Evolutionary conservation across 1,140 invertebrate genomes (phyloP), one percentile per base, ranked within the genome.

Genomic region (Adelges cooleyi): DNA sequence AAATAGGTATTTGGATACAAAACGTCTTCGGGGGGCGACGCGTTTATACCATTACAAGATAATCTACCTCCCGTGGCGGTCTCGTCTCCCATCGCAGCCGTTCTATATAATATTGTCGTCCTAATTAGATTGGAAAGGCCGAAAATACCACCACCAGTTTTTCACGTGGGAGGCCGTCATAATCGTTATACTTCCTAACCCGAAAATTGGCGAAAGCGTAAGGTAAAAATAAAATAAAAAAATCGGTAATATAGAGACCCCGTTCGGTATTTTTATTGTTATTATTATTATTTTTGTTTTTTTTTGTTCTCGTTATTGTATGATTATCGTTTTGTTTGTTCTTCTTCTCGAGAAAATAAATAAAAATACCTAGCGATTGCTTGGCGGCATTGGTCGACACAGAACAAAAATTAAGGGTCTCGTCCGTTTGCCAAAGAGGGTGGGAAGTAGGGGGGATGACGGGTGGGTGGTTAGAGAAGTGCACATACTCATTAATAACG

Each of bases 401-500:
- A 33, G 11, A 33, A 33, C 5, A 33, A 11, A 33, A 33, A 33
- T 11, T 33, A 6, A 52, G 33, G 51, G 29, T 33, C 51, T 11
- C n/a, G n/a, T n/a, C n/a, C n/a, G n/a, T n/a, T n/a, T n/a, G n/a
- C n/a, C n/a, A n/a, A n/a, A n/a, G n/a, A n/a, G 29, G 29, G 29
- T 11, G 29, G 29, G 29, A 33, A 11, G 29, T 9, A 9, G 18
- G 13, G 20, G 36, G 11, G n/a, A n/a, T n/a, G n/a, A n/a, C n/a
- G n/a, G n/a, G n/a, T n/a, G n/a, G n/a, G n/a, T n/a, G n/a, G n/a
- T n/a, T n/a, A n/a, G n/a, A n/a, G n/a, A n/a, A n/a, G n/a, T n/a
- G n/a, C n/a, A n/a, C n/a, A n/a, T 33, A 48, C 56, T 62, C 56
- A 48, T 62, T 62, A 62, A 62, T 62, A 62, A 62, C 56, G 56